These are phyloP conservation scores for Protophormia terraenovae DNA, from an alignment of 2,888 invertebrate species.

Conservation along the genomic window DNA sequence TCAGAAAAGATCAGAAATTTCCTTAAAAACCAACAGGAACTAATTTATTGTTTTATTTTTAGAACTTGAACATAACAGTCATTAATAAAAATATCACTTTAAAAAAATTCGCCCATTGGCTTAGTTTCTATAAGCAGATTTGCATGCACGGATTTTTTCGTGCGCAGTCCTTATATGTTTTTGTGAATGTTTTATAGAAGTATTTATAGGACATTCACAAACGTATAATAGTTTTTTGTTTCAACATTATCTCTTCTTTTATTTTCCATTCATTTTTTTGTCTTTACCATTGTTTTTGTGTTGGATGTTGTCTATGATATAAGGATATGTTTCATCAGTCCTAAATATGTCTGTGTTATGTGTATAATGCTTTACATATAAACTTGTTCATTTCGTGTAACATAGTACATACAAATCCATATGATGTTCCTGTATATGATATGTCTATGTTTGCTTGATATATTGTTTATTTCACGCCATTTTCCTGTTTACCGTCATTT, in stretches of 20 bases:
- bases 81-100: no score
- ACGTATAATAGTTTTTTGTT: background rate
- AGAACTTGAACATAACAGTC: no score
- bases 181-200: background rate
- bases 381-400: background rate
- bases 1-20: no score
- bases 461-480: constrained; percentile 57
- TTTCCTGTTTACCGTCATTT: constrained; percentile 41
- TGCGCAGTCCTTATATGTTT: background rate
- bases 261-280: background rate
- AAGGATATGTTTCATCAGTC: constrained; percentile 13
- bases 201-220: background rate
- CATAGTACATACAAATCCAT: background rate
- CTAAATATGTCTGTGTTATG: background rate
- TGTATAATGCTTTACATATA: background rate
- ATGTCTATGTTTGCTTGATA: constrained; percentile 29
- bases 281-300: background rate
- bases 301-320: constrained; percentile 1
- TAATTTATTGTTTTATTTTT: no score
- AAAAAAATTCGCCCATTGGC: no score
- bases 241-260: background rate
- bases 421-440: background rate
- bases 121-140: no score
- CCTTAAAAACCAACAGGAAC: no score
- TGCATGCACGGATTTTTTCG: no score